Conservation (phyloP, 2,888 invertebrate species). For the Aelia acuminata region DNA sequence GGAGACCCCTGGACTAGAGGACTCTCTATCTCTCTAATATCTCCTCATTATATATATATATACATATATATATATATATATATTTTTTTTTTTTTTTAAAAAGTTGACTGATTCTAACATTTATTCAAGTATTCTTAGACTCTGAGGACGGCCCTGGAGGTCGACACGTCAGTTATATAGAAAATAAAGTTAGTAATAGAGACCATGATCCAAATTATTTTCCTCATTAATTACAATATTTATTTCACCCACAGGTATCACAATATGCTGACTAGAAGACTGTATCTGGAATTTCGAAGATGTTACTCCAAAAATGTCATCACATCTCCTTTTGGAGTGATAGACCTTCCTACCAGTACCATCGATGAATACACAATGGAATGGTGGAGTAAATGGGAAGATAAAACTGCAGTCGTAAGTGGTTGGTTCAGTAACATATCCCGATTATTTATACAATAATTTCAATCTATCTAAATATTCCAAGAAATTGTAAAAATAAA, state of each 20-base stretch:
- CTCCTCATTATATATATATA: too few species aligned
- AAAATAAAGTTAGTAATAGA: too few species aligned
- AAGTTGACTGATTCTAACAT: too few species aligned
- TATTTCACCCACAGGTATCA: not conserved
- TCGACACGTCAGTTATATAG: too few species aligned
- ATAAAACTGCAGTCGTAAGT: conserved; percentile 77
- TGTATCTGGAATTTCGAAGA: conserved; percentile 1
- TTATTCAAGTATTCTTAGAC: too few species aligned
- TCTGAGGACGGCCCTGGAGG: too few species aligned
- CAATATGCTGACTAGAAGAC: conserved; percentile 7
- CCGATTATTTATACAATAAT: not conserved
- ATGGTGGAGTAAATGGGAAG: conserved; percentile 76
- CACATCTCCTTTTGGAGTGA: conserved; percentile 62
- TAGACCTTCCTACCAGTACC: conserved; percentile 64
- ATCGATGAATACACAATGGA: conserved; percentile 78
- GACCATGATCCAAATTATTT: too few species aligned
- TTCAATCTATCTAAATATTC: conserved; percentile 12
- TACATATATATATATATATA: too few species aligned
- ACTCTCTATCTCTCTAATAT: too few species aligned
- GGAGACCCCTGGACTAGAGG: too few species aligned
- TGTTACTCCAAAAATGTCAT: conserved; percentile 19
- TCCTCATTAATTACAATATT: not conserved
- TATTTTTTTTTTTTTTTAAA: too few species aligned
- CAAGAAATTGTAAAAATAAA: too few species aligned
- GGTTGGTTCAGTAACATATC: conserved; percentile 5